Base-by-base conservation (phyloP, 2,797 vertebrate species). In the Astyanax mexicanus region DNA sequence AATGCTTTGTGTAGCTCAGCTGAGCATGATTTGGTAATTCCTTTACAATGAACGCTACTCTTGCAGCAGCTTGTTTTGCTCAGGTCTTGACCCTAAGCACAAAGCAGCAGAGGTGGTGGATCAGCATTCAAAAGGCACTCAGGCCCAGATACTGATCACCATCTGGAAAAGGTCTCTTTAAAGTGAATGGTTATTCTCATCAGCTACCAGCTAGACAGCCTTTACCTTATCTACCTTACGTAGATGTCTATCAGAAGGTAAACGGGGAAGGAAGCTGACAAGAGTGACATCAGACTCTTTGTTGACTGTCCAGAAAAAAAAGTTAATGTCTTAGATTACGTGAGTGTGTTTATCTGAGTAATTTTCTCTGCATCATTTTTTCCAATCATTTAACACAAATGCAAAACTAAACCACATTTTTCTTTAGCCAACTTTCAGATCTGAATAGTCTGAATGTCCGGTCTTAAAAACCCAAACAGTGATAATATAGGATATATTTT, bases 201-300 rank as follows among this genome's bases (percentile, higher is more conserved):
- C 9, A 23, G 49, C 21, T 52, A 25, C 21, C 49, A 25, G 49
- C 8, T 23, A 61, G 10, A 21, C 35, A 21, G 37, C 37, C 25
- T 19, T 37, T 6, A 42, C 4, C 62, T 42, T 62, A 62, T n/a
- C n/a, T n/a, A n/a, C n/a, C n/a, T n/a, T n/a, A 21, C 40, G n/a
- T 37, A 62, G 60, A 62, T 62, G 62, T 11, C 12, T 11, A 62
- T 62, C 60, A 62, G 38, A 42, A 62, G 10, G 21, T 62, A 42
- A 62, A 62, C 3, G 10, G 6, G 38, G 8, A 62, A 62, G 12
- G 60, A 42, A 62, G 7, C 37, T 6, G 12, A 21, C 58, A 0
- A 38, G 44, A 19, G 44, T 49, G 44, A 68, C 45, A 68, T 68
- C 65, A 68, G 45, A 8, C 29, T 68, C 45, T 52, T 52, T 68